Percentiles rank a stretch among this genome's conserved stretches.
Evolutionary conservation across 2,888 invertebrate genomes (phyloP).

Genomic region (Phortica magna): DNA sequence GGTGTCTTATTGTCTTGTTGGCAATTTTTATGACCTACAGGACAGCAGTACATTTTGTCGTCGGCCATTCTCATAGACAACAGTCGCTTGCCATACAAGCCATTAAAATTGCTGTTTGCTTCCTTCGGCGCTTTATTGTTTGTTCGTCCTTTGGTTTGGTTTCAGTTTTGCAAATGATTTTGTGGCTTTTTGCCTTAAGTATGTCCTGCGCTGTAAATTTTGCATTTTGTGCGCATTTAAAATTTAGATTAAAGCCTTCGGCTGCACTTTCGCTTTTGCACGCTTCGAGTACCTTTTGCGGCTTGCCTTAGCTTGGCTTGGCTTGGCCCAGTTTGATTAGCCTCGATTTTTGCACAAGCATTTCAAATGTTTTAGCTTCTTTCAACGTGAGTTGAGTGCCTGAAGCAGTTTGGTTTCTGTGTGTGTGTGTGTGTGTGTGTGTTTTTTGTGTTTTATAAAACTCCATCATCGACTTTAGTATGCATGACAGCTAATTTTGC

Average conservation of each 20-base stretch:
- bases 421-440: too few species aligned
- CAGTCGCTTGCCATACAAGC: neutral
- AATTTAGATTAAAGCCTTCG: slow-evolving; percentile 38
- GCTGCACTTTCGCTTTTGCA: slow-evolving; percentile 50
- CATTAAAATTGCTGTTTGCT: slow-evolving; percentile 4
- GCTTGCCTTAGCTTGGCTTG: slow-evolving; percentile 32
- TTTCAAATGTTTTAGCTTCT: neutral
- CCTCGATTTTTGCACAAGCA: slow-evolving; percentile 51
- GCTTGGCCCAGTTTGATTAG: slow-evolving; percentile 63
- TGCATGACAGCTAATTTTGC: slow-evolving; percentile 32
- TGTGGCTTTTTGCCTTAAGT: slow-evolving; percentile 12
- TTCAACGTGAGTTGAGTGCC: neutral
- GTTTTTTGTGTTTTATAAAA: slow-evolving; percentile 19
- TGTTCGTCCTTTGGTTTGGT: slow-evolving; percentile 18
- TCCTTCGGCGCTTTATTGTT: neutral
- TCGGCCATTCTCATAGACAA: too few species aligned
- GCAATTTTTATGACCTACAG: slow-evolving; percentile 64
- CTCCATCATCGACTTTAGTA: slow-evolving; percentile 25
- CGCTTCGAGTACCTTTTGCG: neutral
- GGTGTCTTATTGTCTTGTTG: slow-evolving; percentile 52
- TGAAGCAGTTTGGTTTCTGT: too few species aligned
- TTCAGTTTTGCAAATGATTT: slow-evolving; percentile 9
- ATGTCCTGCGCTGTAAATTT: slow-evolving; percentile 38
- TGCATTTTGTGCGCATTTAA: slow-evolving; percentile 26
- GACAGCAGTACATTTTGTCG: slow-evolving; percentile 54